Base-by-base conservation (phyloP, 2,888 invertebrate species). In the Limenitis arthemis region DNA sequence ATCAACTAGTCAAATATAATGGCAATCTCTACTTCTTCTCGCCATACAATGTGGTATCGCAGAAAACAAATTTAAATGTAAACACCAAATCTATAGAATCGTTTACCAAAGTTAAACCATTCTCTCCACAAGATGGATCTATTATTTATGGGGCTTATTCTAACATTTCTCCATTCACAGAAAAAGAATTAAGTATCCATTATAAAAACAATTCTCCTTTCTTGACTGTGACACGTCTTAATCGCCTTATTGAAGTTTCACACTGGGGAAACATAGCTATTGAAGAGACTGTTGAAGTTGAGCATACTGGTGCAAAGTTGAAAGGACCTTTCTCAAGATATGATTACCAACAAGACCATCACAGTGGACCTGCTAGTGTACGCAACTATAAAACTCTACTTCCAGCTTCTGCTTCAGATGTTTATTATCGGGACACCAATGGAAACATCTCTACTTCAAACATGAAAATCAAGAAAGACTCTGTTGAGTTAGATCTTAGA, bases 251-350 rank as follows among this genome's bases (percentile, higher is more conserved):
- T 66, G 99, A 99, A 83, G 91, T 99, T 3, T 99, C 99, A 0
- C 99, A 99, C 75, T 99, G 99, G 99, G 99, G 99, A 7, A 98
- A 99, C 70, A 95, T 99, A 66, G 99, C 99, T 28, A 89, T 99
- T 1, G 98, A 99, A 74, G 99, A 99, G 75, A 91, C 93, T 6
- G 90, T 99, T 62, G 96, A 98, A 73, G 88, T 99, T 60, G 87
- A 92, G 20, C 99, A 99, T 71, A 93, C 94, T 42, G 99, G 99
- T 39, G 99, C 99, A 8, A 88, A 91, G 58, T 81, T 99, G 38
- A 97, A 98, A 72, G 97, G 97, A 0, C 91, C 97, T 2, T 98
- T 99, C 85, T 99, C 99, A 3, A 91, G 99, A 38, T 97, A 98
- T 78, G 99, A 99, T 75, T 99, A 96, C 74, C 98, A 99, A 79